Conservation (phyloP, 92 coral and sea anemone genomes). For the Anthopleura xanthogrammica region DNA sequence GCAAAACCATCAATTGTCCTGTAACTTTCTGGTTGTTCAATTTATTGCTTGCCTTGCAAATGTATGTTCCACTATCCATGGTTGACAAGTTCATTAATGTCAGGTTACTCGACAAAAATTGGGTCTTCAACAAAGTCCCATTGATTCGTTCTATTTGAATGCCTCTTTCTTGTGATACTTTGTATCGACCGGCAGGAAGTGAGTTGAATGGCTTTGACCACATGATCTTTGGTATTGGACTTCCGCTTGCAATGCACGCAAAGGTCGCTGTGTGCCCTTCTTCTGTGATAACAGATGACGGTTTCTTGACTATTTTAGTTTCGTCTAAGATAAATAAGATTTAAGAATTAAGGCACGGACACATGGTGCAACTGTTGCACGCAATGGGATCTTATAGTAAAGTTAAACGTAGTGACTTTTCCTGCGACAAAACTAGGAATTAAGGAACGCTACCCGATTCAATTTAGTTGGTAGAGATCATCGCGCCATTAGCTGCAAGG, state of each 20-base stretch:
- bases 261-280: constrained; percentile 18
- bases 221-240: constrained; percentile 26
- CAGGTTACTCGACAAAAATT: constrained; percentile 6
- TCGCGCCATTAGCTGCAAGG: no score
- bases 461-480: no score
- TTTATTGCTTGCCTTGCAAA: constrained; percentile 18
- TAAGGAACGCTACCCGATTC: no score
- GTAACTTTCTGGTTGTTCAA: background rate
- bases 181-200: constrained; percentile 11
- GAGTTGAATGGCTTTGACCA: constrained; percentile 28
- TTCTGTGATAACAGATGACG: background rate
- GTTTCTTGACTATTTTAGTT: background rate
- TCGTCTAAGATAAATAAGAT: background rate
- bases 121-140: background rate
- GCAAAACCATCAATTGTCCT: constrained; percentile 10
- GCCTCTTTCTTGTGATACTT: background rate
- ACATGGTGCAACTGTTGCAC: no score
- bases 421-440: no score
- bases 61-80: constrained; percentile 13
- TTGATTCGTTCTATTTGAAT: background rate
- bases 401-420: no score
- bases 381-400: no score
- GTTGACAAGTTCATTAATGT: constrained; percentile 7
- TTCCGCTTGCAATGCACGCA: constrained; percentile 22
- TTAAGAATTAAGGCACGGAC: no score